phyloP scores from a whole-genome alignment of 1,140 invertebrate species.

The Phthorimaea operculella region DNA sequence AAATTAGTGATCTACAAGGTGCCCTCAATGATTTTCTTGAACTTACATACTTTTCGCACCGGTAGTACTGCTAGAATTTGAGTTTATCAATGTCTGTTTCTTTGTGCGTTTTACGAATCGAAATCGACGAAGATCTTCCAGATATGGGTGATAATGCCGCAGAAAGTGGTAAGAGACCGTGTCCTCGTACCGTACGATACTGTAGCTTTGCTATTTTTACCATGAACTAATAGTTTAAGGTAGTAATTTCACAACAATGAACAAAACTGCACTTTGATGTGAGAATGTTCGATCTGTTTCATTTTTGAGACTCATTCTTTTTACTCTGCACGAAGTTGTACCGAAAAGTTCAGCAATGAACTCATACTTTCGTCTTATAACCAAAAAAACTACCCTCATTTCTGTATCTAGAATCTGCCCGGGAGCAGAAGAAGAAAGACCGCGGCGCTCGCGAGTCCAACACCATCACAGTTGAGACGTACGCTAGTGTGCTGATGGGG shows the following conservation, averaged over 20 bases:
- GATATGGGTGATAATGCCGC: constrained; percentile 51
- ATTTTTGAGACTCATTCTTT: no score
- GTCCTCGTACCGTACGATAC: no score
- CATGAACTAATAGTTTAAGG: no score
- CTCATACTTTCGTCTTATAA: no score
- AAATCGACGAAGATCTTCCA: constrained; percentile 62
- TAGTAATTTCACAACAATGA: no score
- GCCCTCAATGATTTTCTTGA: background rate
- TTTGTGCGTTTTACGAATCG: constrained; percentile 62
- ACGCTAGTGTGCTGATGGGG: constrained; percentile 54
- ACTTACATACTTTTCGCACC: background rate
- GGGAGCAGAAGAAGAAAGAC: constrained; percentile 55
- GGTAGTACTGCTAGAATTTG: background rate
- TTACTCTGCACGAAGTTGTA: no score
- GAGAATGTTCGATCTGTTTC: no score
- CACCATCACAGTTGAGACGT: constrained; percentile 65
- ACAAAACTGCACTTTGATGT: no score
- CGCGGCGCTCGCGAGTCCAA: constrained; percentile 55
- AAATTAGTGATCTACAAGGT: background rate
- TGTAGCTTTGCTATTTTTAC: no score
- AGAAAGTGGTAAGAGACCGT: constrained; percentile 32
- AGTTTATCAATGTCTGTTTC: constrained; percentile 62
- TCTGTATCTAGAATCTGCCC: constrained; percentile 33
- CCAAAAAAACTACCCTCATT: no score
- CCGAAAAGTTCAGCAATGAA: no score